Evolutionary conservation across 1,140 invertebrate genomes (phyloP), one percentile per base, ranked within the genome.

Genomic region (Hydropsyche tenuis): DNA sequence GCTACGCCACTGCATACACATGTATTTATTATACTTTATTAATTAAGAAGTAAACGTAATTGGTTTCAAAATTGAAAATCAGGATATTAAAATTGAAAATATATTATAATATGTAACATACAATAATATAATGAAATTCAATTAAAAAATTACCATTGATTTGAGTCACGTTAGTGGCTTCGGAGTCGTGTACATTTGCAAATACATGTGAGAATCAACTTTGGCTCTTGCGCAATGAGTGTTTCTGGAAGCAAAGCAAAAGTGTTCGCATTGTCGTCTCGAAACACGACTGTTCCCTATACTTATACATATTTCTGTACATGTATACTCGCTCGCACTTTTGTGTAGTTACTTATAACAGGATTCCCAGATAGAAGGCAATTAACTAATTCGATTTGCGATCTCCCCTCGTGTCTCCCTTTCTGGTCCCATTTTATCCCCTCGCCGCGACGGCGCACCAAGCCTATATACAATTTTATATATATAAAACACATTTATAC

Each of bases 361-460:
- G 72, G 72, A 73, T 73, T 69, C 63, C 63, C 56, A 73, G 72
- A 73, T 73, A 66, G 74, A 73, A 73, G 71, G 71, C 75, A 76
- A 76, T 76, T 76, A 76, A 68, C 75, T 76, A 76, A 76, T 76
- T 76, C 72, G 75, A 76, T 76, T 76, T 76, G 66, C 46, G 68
- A 70, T 70, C 56, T 62, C 69, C 74, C 74, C 74, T 48, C 56
- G 62, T 69, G 22, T 45, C 62, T 62, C 73, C 65, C 65, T 27
- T 68, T 43, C 65, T 68, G 65, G 65, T 43, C 65, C 65, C 23
- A 48, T 68, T 48, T 43, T 68, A 60, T 60, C 56, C 65, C 65
- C 65, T 68, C 23, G 22, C 45, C 23, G 45, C 42, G 65, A 68
- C 65, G 65, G 16, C 65, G 65, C 56, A 25, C 20, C 65, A 43